Conservation (phyloP, 1,140 invertebrate species). For the Heliothis virescens region DNA sequence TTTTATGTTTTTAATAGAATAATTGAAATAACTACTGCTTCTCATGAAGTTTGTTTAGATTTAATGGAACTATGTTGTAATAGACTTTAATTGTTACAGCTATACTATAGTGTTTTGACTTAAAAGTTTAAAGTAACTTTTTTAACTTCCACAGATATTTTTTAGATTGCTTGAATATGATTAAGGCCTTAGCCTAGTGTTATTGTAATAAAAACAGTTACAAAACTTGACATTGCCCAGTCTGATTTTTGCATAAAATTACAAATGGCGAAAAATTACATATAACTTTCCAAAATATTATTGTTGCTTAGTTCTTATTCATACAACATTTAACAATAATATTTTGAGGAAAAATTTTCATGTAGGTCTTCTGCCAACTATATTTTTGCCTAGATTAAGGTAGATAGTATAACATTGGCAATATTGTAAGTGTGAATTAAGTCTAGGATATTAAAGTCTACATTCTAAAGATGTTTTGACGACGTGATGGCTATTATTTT, state of each 20-base stretch:
- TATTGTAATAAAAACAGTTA: not conserved
- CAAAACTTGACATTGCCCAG: not conserved
- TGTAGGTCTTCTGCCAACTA: constrained; percentile 25
- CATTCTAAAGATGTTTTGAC: constrained; percentile 23
- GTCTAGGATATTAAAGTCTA: constrained; percentile 8
- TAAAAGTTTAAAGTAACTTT: not conserved
- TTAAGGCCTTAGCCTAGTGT: not conserved
- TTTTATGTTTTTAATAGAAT: not conserved
- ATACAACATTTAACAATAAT: not conserved
- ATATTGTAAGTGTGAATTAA: constrained; percentile 28
- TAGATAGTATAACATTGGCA: constrained; percentile 30
- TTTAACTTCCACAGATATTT: not conserved
- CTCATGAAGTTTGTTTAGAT: not conserved
- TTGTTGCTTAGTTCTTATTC: constrained; percentile 3
- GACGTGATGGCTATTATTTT: constrained; percentile 9
- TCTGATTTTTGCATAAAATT: constrained; percentile 10
- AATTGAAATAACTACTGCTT: not conserved
- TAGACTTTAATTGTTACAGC: not conserved
- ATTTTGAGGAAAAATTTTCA: not conserved
- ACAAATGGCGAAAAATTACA: not conserved
- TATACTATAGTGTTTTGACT: no score
- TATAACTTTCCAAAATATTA: not conserved
- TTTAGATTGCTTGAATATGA: not conserved
- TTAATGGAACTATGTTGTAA: not conserved
- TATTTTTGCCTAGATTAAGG: constrained; percentile 26